phyloP scores from a whole-genome alignment of 1,140 invertebrate species.

The Lepeophtheirus salmonis region DNA sequence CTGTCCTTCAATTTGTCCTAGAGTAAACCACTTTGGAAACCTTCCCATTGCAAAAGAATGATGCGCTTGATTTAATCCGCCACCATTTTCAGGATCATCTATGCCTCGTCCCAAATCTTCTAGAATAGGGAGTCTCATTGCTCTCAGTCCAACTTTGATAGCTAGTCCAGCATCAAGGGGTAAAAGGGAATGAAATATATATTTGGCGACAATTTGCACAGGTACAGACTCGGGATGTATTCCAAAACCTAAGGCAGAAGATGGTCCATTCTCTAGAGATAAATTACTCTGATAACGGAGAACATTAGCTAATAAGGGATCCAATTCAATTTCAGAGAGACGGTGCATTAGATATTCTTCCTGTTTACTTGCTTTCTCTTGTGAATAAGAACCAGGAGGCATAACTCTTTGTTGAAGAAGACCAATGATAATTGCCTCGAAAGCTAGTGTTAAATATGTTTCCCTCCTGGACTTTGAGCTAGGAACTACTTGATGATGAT shows the following conservation, averaged over 20 bases:
- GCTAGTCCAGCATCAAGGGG: constrained; percentile 49
- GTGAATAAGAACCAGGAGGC: constrained; percentile 54
- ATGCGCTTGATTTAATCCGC: constrained; percentile 18
- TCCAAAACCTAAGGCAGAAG: constrained; percentile 48
- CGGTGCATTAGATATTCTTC: constrained; percentile 54
- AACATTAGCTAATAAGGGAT: constrained; percentile 43
- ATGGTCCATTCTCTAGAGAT: constrained; percentile 47
- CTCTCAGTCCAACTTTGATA: constrained; percentile 40
- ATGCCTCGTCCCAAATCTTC: constrained; percentile 47
- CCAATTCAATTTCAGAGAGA: constrained; percentile 52
- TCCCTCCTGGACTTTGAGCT: constrained; percentile 42
- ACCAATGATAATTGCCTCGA: constrained; percentile 43
- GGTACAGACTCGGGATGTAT: constrained; percentile 54
- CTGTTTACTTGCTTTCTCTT: constrained; percentile 50
- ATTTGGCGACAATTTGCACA: constrained; percentile 62
- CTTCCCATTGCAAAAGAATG: constrained; percentile 35
- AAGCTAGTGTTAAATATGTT: constrained; percentile 53
- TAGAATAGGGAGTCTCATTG: constrained; percentile 46
- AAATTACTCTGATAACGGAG: constrained; percentile 38
- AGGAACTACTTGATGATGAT: constrained; percentile 50
- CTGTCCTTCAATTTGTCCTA: constrained; percentile 56
- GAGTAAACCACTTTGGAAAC: constrained; percentile 46
- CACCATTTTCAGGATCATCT: no score
- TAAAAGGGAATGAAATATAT: constrained; percentile 51
- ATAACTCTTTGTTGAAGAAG: constrained; percentile 56